Evolutionary conservation across 2,113 vertebrate genomes (phyloP), one percentile per base, ranked within the genome.

Genomic region (Amia ocellicauda): DNA sequence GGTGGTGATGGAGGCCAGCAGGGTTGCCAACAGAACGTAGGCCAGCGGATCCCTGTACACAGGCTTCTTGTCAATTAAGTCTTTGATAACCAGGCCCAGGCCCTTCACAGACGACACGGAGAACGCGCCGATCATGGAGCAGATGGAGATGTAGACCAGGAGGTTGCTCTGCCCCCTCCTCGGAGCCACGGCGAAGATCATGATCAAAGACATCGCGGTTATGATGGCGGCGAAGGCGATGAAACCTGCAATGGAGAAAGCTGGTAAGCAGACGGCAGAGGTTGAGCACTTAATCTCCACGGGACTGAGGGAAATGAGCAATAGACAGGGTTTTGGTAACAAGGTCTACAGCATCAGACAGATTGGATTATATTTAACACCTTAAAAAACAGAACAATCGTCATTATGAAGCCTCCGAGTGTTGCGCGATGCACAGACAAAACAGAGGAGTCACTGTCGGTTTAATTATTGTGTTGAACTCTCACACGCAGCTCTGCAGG

Each of bases 101-200:
- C 91, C 91, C 58, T 92, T 92, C 68, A 90, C 90, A 49, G 83
- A 89, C 0, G 91, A 90, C 17, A 92, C 91, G 2, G 91, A 91
- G 74, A 92, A 91, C 2, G 89, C 88, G 45, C 91, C 91, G 8
- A 91, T 84, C 59, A 90, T 16, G 0, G 91, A 92, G 65, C 91
- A 92, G 63, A 92, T 90, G 26, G 85, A 81, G 60, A 92, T 60
- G 22, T 91, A 91, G 47, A 91, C 75, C 72, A 92, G 11, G 24
- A 92, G 77, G 23, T 91, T 91, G 2, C 75, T 88, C 72, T 85
- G 82, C 50, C 90, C 91, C 61, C 69, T 81, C 61, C 66, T 87
- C 17, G 91, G 91, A 58, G 86, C 88, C 71, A 88, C 74, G 0
- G 75, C 17, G 55, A 88, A 69, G 63, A 91, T 89, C 62, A 92